Evolutionary conservation across 2,797 vertebrate genomes (phyloP).

Genomic region (Hozukius guyotensis): DNA sequence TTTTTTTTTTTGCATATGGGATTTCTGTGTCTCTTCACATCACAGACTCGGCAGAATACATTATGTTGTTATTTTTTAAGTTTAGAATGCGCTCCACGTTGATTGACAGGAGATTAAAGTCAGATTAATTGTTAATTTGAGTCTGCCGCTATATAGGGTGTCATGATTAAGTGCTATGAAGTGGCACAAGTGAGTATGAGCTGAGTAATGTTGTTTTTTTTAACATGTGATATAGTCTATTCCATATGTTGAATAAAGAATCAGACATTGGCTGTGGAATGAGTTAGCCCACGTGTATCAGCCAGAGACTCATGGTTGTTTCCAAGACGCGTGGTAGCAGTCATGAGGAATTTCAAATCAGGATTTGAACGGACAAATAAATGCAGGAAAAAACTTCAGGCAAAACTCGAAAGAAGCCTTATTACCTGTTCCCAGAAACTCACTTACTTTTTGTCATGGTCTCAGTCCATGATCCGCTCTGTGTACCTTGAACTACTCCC

Average conservation of each 20-base stretch:
- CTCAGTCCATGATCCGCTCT: constrained; percentile 11
- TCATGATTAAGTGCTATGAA: background rate
- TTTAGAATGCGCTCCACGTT: background rate
- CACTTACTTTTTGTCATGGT: constrained; percentile 8
- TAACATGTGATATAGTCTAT: background rate
- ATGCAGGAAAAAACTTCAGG: background rate
- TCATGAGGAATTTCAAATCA: constrained; percentile 7
- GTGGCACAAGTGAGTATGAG: background rate
- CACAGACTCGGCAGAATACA: background rate
- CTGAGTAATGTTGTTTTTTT: background rate
- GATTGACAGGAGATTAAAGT: background rate
- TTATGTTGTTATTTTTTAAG: background rate
- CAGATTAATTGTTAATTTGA: background rate
- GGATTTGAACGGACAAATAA: background rate
- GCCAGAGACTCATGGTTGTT: background rate
- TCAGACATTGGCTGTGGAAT: no score
- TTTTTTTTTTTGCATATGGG: background rate
- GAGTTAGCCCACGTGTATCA: background rate
- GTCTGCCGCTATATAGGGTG: background rate
- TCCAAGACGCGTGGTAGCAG: background rate
- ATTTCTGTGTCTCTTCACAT: background rate
- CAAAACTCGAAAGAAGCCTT: background rate
- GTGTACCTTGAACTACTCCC: background rate
- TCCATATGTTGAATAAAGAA: background rate
- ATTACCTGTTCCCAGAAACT: constrained; percentile 5